phyloP scores from a whole-genome alignment of 2,113 vertebrate genomes.

The Murina feae region DNA sequence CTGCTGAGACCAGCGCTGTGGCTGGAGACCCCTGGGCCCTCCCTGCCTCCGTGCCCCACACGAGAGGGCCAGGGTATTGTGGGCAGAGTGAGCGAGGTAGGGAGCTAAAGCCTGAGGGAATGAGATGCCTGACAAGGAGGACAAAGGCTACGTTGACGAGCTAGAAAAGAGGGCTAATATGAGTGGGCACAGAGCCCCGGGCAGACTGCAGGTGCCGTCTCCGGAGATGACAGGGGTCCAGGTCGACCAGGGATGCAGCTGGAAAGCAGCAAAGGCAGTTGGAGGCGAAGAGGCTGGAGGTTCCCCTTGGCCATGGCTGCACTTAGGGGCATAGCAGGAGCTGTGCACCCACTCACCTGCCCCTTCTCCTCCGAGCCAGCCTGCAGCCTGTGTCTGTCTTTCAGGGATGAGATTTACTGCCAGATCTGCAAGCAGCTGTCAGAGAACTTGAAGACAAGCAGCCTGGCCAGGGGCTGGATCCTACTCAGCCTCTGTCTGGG shows the following conservation, averaged over 20 bases:
- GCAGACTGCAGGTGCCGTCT: not conserved
- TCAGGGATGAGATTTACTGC: slow-evolving; percentile 97
- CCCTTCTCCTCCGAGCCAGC: not conserved
- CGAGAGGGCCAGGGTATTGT: not conserved
- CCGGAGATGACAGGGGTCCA: not conserved
- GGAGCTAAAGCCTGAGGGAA: not conserved
- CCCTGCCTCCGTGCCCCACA: not conserved
- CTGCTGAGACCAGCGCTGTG: not conserved
- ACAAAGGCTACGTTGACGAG: not conserved
- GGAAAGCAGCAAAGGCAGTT: not conserved
- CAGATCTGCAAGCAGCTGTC: slow-evolving; percentile 98
- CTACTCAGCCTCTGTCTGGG: slow-evolving; percentile 94
- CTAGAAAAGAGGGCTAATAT: not conserved
- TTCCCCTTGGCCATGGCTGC: rapidly evolving
- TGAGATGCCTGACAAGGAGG: too few relatives aligned
- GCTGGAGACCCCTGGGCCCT: not conserved
- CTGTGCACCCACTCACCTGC: not conserved
- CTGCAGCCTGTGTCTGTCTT: slow-evolving; percentile 45
- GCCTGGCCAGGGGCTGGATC: slow-evolving; percentile 93
- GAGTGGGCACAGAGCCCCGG: not conserved
- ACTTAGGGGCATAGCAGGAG: not conserved
- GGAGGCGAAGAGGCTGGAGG: not conserved
- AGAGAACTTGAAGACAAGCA: slow-evolving; percentile 87
- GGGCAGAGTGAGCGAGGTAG: not conserved
- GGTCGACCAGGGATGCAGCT: not conserved